These are phyloP conservation scores for Andrena dorsata DNA, from an alignment of 2,888 invertebrate genomes.

Conservation along the genomic window DNA sequence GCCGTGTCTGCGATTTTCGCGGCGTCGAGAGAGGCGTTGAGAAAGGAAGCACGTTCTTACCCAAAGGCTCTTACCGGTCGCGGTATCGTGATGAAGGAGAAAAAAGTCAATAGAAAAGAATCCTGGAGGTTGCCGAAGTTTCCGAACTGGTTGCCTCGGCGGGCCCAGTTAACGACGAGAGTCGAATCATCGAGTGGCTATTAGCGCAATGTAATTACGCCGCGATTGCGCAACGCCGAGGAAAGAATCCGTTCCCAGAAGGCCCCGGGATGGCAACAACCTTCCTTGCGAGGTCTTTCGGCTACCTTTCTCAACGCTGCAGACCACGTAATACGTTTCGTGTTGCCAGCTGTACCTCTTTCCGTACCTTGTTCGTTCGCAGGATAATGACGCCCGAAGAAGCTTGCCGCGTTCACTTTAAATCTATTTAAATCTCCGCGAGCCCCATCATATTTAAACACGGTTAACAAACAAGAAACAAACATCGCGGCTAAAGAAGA, in stretches of 20 bases:
- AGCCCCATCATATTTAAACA: background rate
- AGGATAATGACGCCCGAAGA: background rate
- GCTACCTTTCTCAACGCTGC: conserved; percentile 11
- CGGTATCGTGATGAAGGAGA: background rate
- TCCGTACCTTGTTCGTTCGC: background rate
- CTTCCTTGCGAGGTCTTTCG: conserved; percentile 26
- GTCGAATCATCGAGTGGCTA: conserved; percentile 64
- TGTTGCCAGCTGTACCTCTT: background rate
- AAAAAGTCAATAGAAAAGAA: conserved; percentile 23
- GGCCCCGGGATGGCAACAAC: conserved; percentile 27
- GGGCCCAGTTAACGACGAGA: conserved; percentile 49
- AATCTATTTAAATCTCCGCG: background rate
- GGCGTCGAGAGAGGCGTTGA: background rate
- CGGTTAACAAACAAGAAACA: no score
- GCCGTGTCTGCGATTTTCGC: background rate
- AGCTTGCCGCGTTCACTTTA: background rate
- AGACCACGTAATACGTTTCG: conserved; percentile 12
- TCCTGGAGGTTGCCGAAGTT: conserved; percentile 36
- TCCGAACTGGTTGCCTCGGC: conserved; percentile 40
- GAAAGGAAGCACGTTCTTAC: background rate
- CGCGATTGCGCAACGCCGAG: conserved; percentile 53
- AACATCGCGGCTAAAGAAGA: no score
- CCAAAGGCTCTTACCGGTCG: conserved; percentile 1
- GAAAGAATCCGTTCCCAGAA: conserved; percentile 53
- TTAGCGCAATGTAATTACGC: conserved; percentile 60